Evolutionary conservation across 1,140 invertebrate genomes (phyloP), one percentile per base, ranked within the genome.

Genomic region (Delia radicum): DNA sequence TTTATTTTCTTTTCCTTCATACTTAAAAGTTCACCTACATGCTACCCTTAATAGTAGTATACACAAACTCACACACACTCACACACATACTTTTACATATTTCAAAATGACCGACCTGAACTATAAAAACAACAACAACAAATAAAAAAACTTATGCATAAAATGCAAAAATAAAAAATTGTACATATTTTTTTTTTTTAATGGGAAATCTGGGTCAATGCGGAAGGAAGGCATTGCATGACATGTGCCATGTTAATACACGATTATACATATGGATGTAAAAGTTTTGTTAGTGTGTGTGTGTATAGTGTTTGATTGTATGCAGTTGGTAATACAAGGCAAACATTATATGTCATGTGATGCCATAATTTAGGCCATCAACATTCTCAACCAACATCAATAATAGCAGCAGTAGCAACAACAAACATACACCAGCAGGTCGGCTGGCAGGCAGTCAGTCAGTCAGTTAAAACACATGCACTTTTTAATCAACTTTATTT

Each of bases 311-410:
- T 27, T 12, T 63, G 62, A 8, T 12, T 63, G 26, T 12, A 18
- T 69, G 65, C 29, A 21, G 65, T 37, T 69, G 65, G 65, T 24
- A 69, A 69, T 69, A 33, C 65, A 69, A 69, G 65, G 65, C 65
- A 69, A 69, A 69, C 5, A 55, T 69, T 69, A 33, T 69, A 69
- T 69, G 65, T 69, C 65, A 69, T 69, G 65, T 69, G 65, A 69
- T 69, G 65, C 65, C 65, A 69, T 69, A 69, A 69, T 69, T 69
- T 69, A 69, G 65, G 65, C 65, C 65, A 69, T 69, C 65, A 69
- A 33, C 29, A 69, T 69, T 69, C 65, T 33, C 65, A 69, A 18
- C 48, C 65, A 69, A 69, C 29, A 37, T n/a, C 62, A 55, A 55
- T 13, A 10, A 37, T 37, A 37, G 24, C 61, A 63, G 13, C 28